Base-by-base conservation (phyloP, 2,888 invertebrate species). In the Pollenia griseotomentosa region DNA sequence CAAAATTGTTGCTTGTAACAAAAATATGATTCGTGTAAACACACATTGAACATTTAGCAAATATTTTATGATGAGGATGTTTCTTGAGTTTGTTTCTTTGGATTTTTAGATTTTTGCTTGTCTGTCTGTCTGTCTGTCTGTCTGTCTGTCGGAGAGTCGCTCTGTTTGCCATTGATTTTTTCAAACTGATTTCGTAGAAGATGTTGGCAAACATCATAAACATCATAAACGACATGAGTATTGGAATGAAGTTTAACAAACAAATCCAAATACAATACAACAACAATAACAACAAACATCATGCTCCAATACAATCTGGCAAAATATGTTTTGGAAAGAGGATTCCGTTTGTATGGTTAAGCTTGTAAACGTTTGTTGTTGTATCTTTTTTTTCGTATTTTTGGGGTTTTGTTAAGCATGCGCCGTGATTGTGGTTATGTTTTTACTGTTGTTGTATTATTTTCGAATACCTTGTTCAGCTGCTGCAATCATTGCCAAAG, bases 1-100 rank as follows among this genome's bases (percentile, higher is more conserved):
- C 70, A 86, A 88, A 85, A 86, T 82, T 80, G 81, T 74, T 81
- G 51, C 84, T 84, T 84, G 87, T 87, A 80, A 85, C 89, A 89
- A 90, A 90, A 90, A 90, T 90, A 90, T 89, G 89, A 89, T 89
- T 89, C 90, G 90, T 90, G 90, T 90, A 90, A 90, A 90, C 90
- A 90, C 89, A 90, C 89, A 89, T 90, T 89, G 89, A 89, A 90
- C 77, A 83, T 84, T 73, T 51, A 46, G 73, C 77, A 81, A 78
- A 81, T 81, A 81, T 77, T 87, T 87, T 84, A 81, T 87, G 87
- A 87, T 87, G 84, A 84, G 84, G 73, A 78, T 81, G 84, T 87
- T 84, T 81, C n/a, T 23, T 53, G n/a, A 61, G 51, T 66, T 59
- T 71, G 9, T 65, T 16, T n/a, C n/a, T 46, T 48, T 23, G 42